Evolutionary conservation across 1,140 invertebrate genomes (phyloP).

Genomic region (Drosophila sproati): DNA sequence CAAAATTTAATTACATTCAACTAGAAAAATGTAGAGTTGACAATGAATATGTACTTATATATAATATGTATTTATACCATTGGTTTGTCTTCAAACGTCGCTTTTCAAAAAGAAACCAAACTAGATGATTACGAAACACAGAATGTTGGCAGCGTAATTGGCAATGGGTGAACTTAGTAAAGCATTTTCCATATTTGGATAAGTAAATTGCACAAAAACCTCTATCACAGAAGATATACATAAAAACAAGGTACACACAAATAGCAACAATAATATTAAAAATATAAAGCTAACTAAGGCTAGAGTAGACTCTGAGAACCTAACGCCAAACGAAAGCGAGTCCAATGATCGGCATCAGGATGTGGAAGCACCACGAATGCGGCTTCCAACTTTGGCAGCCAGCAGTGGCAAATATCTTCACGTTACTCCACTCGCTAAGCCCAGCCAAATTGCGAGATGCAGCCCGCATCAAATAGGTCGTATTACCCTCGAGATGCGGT

Average conservation of each 20-base stretch:
- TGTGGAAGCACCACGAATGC: constrained; percentile 18
- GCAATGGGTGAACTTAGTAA: constrained; percentile 57
- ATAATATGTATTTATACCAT: constrained; percentile 50
- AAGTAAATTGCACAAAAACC: constrained; percentile 71
- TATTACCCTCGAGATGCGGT: constrained; percentile 72
- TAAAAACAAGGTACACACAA: constrained; percentile 38
- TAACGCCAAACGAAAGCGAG: constrained; percentile 54
- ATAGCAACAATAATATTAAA: constrained; percentile 57
- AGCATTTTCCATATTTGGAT: constrained; percentile 35
- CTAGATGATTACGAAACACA: constrained; percentile 43
- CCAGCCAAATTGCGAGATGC: constrained; percentile 84
- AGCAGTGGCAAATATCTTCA: constrained; percentile 72
- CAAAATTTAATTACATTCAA: constrained; percentile 67
- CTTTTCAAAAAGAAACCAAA: constrained; percentile 29
- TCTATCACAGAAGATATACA: constrained; percentile 79
- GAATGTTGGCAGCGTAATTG: constrained; percentile 63
- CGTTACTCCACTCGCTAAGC: constrained; percentile 79
- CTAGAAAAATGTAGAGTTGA: constrained; percentile 62
- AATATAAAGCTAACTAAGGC: constrained; percentile 38
- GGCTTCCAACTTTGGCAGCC: constrained; percentile 29
- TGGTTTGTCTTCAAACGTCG: constrained; percentile 38
- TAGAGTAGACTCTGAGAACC: constrained; percentile 8
- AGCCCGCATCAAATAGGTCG: constrained; percentile 83
- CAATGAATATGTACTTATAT: constrained; percentile 62
- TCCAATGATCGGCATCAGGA: constrained; percentile 33